Percentiles rank a stretch among this genome's conserved stretches.
Conservation (phyloP, 2,888 invertebrate species). For the Nomada ruficornis region DNA sequence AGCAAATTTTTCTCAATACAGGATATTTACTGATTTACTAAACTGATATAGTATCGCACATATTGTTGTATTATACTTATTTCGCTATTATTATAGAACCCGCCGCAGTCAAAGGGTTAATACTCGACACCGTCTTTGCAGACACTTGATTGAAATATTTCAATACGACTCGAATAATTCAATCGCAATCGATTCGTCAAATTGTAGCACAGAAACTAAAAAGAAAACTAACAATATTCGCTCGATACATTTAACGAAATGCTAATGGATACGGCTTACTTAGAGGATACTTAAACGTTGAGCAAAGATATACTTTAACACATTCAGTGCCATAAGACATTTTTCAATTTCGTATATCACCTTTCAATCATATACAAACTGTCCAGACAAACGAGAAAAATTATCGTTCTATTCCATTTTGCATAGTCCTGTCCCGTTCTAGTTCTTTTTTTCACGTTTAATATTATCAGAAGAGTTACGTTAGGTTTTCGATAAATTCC, state of each 20-base stretch:
- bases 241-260: background rate
- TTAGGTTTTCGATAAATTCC: background rate
- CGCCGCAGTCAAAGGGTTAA: too few species aligned
- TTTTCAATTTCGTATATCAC: background rate
- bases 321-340: background rate
- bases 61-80: too few species aligned
- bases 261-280: background rate
- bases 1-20: too few species aligned
- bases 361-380: background rate
- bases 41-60: too few species aligned
- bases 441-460: background rate
- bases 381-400: background rate
- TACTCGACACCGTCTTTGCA: background rate
- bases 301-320: constrained; percentile 21
- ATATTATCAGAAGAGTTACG: background rate
- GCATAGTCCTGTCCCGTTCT: background rate
- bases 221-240: background rate
- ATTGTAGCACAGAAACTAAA: constrained; percentile 8
- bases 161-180: background rate
- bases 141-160: constrained; percentile 18
- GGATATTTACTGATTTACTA: too few species aligned
- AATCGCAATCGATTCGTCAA: background rate
- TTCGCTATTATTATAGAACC: too few species aligned
- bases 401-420: background rate
- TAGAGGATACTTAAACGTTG: constrained; percentile 16